Base-by-base conservation (phyloP, 2,113 vertebrate genomes). In the Malaclemys terrapin region DNA sequence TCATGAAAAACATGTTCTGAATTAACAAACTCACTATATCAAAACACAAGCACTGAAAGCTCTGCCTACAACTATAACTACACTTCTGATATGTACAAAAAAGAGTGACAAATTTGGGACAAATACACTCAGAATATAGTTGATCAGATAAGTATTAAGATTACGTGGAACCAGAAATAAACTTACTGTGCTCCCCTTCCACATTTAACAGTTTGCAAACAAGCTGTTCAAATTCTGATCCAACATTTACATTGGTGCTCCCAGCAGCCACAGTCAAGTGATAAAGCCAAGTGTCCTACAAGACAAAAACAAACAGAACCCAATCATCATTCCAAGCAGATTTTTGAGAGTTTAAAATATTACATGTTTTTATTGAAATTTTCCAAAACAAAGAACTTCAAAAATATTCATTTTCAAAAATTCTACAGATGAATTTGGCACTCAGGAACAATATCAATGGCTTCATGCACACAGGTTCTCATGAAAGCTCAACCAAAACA, bases 221-320 rank as follows among this genome's bases (percentile, higher is more conserved):
- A 85, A 99, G 98, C 90, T 99, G 99, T 97, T 99, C 99, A 93
- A 99, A 99, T 96, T 99, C 99, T 2, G 99, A 99, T 93, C 99
- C 99, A 90, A 99, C 99, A 91, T 98, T 99, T 20, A 98, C 98
- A 96, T 96, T 98, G 35, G 97, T 98, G 96, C 98, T 98, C 97
- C 99, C 99, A 42, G 99, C 99, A 89, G 99, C 99, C 96, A 99
- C 98, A 4, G 98, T 99, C 96, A 99, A 98, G 97, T 99, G 99
- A 97, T 99, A 99, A 93, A 99, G 98, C 99, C 99, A 99, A 0
- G 98, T 98, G 14, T 99, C 99, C 99, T 99, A 82, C 53, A 91
- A 97, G 65, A 96, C 84, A 97, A 94, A 97, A 84, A 69, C 75
- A 62, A 49, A 50, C 0, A 96, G 53, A 80, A 87, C n/a, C 76